Base-by-base conservation (phyloP, 2,888 invertebrate species). In the Anagyrus pseudococci region DNA sequence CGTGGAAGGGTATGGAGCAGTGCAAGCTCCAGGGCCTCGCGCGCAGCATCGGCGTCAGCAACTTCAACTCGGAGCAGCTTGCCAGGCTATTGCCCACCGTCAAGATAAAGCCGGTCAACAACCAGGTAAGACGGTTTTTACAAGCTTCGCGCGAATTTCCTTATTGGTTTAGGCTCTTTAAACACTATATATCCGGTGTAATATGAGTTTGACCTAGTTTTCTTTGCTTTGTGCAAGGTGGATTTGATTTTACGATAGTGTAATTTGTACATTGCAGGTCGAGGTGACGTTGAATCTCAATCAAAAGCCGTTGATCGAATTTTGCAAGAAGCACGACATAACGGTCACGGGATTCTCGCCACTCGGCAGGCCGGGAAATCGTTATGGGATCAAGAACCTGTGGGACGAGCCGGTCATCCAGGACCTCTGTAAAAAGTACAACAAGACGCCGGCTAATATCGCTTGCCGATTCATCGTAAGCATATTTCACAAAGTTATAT, bases 281-380 rank as follows among this genome's bases (percentile, higher is more conserved):
- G 94, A 94, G 81, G 87, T 90, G 68, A 91, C 91, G 77, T 88
- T 93, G 0, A 92, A 93, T 79, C 79, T 93, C 26, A 88, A 86
- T 68, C 92, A 94, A 76, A 82, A 83, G 22, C 85, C 87, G 41
- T 80, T 94, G 8, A 86, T 88, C 49, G 85, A 87, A 4, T 90
- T 87, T 77, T 90, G 92, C 77, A 85, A 86, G 57, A 83, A 85
- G 0, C 85, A 86, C 15, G 86, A 85, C 49, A 87, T 95, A 57
- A 82, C 82, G 2, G 77, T 94, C 1, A 92, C 91, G 0, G 94
- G 91, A 0, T 96, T 93, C 82, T 91, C 91, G 68, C 93, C 93
- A 0, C 82, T 94, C 22, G 93, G 91, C 10, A 87, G 90, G 0
- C 91, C 92, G 2, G 92, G 90, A 86, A 89, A 66, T 53, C 56